Conservation (phyloP, 2,797 vertebrate genomes). For the Melanotaenia pygmaea region DNA sequence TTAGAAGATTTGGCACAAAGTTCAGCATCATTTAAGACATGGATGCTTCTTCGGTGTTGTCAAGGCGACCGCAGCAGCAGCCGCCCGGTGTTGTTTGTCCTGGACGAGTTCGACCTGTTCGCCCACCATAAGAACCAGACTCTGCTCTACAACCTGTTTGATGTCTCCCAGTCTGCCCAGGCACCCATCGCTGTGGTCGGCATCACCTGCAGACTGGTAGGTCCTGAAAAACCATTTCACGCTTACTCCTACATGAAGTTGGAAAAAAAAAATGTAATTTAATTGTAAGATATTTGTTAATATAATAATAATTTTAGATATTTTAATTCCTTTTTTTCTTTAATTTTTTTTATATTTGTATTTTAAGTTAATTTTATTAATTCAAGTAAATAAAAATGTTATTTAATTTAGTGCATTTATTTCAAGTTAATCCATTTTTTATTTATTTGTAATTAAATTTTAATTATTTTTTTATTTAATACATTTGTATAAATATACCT, state of each 20-base stretch:
- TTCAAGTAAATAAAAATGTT: no score
- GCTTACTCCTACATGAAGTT: background rate
- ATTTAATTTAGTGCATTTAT: no score
- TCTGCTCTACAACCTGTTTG: slow-evolving; percentile 96
- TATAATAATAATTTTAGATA: no score
- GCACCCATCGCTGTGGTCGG: slow-evolving; percentile 93
- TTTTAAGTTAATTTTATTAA: no score
- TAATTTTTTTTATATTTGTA: no score
- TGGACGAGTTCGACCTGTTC: slow-evolving; percentile 98
- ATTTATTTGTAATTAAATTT: no score
- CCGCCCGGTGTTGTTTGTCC: slow-evolving; percentile 91
- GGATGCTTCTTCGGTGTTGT: background rate
- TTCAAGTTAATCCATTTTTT: no score
- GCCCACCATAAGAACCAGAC: slow-evolving; percentile 97
- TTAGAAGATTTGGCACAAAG: background rate
- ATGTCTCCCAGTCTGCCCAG: slow-evolving; percentile 96
- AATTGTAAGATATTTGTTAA: no score
- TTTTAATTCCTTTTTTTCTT: no score
- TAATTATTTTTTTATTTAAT: no score
- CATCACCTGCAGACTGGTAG: slow-evolving; percentile 93
- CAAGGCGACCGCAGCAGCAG: slow-evolving; percentile 90
- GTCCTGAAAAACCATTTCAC: slow-evolving; percentile 26
- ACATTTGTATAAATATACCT: no score
- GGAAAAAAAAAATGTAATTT: background rate
- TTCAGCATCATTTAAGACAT: background rate